Evolutionary conservation across 2,888 invertebrate species (phyloP), one percentile per base, ranked within the genome.

Genomic region (Drosophila pseudotakahashii): DNA sequence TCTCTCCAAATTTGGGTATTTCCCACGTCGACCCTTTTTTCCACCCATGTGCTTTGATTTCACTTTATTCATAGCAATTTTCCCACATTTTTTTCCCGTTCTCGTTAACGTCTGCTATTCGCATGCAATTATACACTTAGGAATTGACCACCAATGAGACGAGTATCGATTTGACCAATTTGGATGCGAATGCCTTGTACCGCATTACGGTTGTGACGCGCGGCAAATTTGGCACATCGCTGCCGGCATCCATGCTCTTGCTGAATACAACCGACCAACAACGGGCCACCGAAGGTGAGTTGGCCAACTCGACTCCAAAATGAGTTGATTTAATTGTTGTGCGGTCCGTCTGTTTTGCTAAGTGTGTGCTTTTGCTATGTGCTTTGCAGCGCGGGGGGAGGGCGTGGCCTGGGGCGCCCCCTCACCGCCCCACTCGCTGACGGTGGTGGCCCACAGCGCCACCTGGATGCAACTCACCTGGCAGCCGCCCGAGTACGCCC

Each of bases 401-500:
- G 68, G 42, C n/a, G 81, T 75, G 41, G 75, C 79, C 55, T 90
- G 87, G 41, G 96, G 95, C 0, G 95, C 96, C 3, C 95, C 96
- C 7, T 96, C 97, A 0, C 96, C 96, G 0, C 97, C 97, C 0
- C 97, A 97, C 91, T 95, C 96, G 0, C 92, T 97, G 50, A 94
- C 96, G 0, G 95, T 97, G 32, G 94, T 96, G 0, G 94, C 95
- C 7, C 96, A 96, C 90, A 96, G 96, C 52, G 96, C 97, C 50
- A 96, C 96, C 5, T 96, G 95, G 94, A 94, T 97, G 51, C 95
- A 96, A 0, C 93, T 97, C 58, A 94, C 95, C 11, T 97, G 97
- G 97, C 96, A 97, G 87, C 96, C 97, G 4, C 97, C 97, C 3
- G 95, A 96, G 92, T 96, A 96, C 92, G 95, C 96, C 41, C 95